A percentile compares a stretch with the other conserved stretches of the same genome.
These are phyloP conservation scores for Petrophora chlorosata DNA, from an alignment of 2,888 invertebrate species.

Conservation along the genomic window DNA sequence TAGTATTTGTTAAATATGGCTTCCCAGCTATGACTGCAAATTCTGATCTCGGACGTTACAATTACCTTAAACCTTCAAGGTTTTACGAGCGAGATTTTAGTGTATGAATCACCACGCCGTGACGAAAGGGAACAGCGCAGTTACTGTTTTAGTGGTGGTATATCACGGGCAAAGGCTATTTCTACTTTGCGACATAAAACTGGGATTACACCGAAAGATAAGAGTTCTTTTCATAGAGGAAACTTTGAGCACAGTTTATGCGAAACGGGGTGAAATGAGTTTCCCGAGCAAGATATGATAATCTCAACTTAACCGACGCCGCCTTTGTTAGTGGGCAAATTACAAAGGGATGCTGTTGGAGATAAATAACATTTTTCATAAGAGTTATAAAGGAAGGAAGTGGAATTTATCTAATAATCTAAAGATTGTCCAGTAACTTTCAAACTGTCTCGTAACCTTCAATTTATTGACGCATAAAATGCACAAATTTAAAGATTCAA, in stretches of 20 bases:
- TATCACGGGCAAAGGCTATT: constrained; percentile 9
- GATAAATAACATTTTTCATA: constrained; percentile 28
- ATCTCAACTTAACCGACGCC: constrained; percentile 38
- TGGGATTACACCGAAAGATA: constrained; percentile 23
- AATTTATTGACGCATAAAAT: too few relatives aligned
- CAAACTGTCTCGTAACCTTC: too few relatives aligned
- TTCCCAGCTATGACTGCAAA: too few relatives aligned
- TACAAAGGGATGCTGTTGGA: constrained; percentile 28
- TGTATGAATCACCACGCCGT: background rate
- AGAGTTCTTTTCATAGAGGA: constrained; percentile 27
- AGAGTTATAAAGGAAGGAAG: constrained; percentile 1
- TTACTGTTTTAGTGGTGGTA: constrained; percentile 12
- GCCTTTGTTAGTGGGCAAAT: constrained; percentile 37
- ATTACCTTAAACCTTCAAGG: too few relatives aligned
- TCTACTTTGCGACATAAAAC: constrained; percentile 20
- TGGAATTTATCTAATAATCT: background rate
- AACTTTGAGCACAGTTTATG: constrained; percentile 26
- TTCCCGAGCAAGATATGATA: constrained; percentile 41
- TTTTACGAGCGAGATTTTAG: too few relatives aligned
- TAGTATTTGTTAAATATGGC: too few relatives aligned
- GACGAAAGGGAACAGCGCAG: constrained; percentile 1
- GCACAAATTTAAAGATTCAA: too few relatives aligned
- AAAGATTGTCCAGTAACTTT: background rate
- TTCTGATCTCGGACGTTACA: too few relatives aligned
- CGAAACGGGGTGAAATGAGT: constrained; percentile 41